Percentiles rank a stretch among this genome's conserved stretches.
Conservation (phyloP, 2,113 vertebrate species). For the Mola mola region DNA sequence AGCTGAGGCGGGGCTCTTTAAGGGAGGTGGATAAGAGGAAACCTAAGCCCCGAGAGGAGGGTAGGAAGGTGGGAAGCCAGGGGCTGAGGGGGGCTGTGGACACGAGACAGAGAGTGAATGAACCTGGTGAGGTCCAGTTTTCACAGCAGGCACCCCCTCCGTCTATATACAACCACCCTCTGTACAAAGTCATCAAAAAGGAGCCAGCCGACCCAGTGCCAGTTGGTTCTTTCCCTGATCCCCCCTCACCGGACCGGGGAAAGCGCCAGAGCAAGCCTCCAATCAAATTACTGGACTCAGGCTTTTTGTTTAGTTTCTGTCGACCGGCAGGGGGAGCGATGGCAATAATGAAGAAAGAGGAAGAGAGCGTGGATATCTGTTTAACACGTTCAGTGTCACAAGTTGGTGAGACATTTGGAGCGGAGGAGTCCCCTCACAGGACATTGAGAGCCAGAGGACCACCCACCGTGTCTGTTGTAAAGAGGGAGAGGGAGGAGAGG, state of each 20-base stretch:
- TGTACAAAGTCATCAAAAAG: constrained; percentile 83
- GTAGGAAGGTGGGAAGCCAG: constrained; percentile 33
- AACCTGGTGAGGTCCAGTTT: constrained; percentile 36
- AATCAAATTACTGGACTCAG: constrained; percentile 83
- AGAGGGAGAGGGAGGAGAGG: constrained; percentile 69
- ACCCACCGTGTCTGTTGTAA: constrained; percentile 49
- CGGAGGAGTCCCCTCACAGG: constrained; percentile 48
- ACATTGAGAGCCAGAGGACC: constrained; percentile 56
- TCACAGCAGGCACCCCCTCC: constrained; percentile 51
- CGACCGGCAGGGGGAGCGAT: constrained; percentile 70
- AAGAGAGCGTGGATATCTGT: constrained; percentile 83
- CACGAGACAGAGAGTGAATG: constrained; percentile 12
- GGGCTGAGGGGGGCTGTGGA: constrained; percentile 16
- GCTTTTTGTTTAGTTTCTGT: constrained; percentile 84
- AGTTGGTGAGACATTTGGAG: constrained; percentile 48
- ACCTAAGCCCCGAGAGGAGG: constrained; percentile 44
- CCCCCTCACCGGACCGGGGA: constrained; percentile 76
- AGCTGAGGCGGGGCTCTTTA: constrained; percentile 28
- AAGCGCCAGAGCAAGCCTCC: constrained; percentile 86
- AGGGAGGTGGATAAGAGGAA: constrained; percentile 38
- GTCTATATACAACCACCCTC: constrained; percentile 70
- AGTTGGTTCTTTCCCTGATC: constrained; percentile 65
- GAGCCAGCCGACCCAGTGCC: constrained; percentile 82
- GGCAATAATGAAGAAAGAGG: constrained; percentile 78
- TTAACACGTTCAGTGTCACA: constrained; percentile 79